These are phyloP conservation scores for Eubucco bourcierii DNA, from an alignment of 2,113 vertebrate genomes.

Conservation along the genomic window DNA sequence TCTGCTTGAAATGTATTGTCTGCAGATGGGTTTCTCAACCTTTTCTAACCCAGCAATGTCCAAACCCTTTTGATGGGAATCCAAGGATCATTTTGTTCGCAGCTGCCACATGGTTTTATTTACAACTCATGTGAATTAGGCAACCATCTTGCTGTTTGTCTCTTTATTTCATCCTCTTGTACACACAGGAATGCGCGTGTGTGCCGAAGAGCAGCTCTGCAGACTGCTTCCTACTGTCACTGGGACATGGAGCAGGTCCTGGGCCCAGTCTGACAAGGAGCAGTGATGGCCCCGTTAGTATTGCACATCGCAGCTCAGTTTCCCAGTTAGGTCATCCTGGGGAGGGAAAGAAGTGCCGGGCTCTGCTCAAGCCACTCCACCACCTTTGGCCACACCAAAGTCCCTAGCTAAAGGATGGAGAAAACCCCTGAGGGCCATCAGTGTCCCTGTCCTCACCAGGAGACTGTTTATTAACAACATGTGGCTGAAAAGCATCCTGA, in stretches of 20 bases:
- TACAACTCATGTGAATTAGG: slow-evolving; percentile 9
- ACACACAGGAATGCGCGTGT: slow-evolving; percentile 6
- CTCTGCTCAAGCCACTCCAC: background rate
- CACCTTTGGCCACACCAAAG: background rate
- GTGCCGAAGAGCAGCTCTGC: background rate
- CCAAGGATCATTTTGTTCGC: slow-evolving; percentile 14
- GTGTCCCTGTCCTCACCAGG: fast-evolving
- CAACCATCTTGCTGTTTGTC: slow-evolving; percentile 16
- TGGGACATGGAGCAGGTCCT: background rate
- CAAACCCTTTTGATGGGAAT: slow-evolving; percentile 30
- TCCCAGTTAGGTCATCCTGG: background rate
- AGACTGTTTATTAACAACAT: fast-evolving
- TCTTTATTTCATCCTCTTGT: slow-evolving; percentile 11
- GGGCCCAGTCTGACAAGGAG: fast-evolving
- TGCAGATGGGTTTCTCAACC: slow-evolving; percentile 25
- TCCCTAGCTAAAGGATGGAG: background rate
- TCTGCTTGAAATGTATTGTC: background rate
- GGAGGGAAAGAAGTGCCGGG: fast-evolving
- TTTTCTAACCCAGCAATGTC: slow-evolving; percentile 7
- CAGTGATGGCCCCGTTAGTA: background rate
- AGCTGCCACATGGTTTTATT: slow-evolving; percentile 60
- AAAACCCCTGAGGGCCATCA: background rate
- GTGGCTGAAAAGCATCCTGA: background rate
- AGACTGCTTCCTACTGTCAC: background rate
- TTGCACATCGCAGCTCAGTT: background rate